Percentiles rank a stretch among this genome's conserved stretches.
Conservation (phyloP, 2,797 vertebrate species). For the Hephaestus fuliginosus region DNA sequence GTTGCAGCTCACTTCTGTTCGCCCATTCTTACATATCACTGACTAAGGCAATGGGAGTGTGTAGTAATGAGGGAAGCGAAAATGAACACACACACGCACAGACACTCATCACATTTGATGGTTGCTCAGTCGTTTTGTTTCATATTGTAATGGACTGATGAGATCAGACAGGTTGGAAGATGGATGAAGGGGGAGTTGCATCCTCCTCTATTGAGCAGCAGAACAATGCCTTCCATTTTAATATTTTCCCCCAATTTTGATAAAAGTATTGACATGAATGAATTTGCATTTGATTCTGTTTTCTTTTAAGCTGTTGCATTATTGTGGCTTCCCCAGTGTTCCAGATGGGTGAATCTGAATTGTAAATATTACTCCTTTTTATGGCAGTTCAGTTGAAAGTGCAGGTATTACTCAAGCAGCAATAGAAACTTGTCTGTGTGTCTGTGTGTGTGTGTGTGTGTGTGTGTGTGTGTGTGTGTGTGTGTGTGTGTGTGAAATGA, state of each 20-base stretch:
- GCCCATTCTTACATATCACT: conserved; percentile 20
- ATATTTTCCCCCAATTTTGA: conserved; percentile 36
- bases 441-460: conserved; percentile 8
- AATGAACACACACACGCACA: conserved; percentile 15
- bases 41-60: conserved; percentile 11
- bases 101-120: conserved; percentile 29
- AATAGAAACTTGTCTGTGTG: conserved; percentile 20
- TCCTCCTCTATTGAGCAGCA: conserved; percentile 40
- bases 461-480: conserved; percentile 6
- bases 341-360: conserved; percentile 54
- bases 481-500: conserved; percentile 34
- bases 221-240: conserved; percentile 41
- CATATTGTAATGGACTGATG: conserved; percentile 46
- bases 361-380: conserved; percentile 62
- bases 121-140: conserved; percentile 42
- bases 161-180: conserved; percentile 61
- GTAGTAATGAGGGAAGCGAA: conserved; percentile 3
- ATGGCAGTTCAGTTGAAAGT: conserved; percentile 51
- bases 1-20: conserved; percentile 13
- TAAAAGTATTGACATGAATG: conserved; percentile 37
- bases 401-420: conserved; percentile 56
- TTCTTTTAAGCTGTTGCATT: conserved; percentile 46
- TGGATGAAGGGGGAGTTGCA: conserved; percentile 42
- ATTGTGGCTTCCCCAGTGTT: conserved; percentile 49
- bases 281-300: conserved; percentile 35